Percentiles rank a stretch among this genome's conserved stretches.
phyloP scores from a whole-genome alignment of 53 echinoderm and acorn worm genomes.

The Echinometra lucunter region DNA sequence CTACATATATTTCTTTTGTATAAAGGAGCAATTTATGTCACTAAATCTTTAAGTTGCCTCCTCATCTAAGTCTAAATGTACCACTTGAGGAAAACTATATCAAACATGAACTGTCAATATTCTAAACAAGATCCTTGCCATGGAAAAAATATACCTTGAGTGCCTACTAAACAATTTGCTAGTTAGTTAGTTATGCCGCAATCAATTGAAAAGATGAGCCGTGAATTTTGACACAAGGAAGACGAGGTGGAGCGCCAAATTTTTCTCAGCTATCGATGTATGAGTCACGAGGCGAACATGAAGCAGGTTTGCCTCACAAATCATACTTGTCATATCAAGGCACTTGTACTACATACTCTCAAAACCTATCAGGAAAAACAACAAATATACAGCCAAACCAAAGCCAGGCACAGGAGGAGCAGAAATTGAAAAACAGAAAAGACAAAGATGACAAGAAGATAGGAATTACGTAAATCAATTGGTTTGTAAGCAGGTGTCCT shows the following conservation, averaged over 20 bases:
- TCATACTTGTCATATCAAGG: constrained; percentile 40
- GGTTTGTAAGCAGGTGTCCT: constrained; percentile 38
- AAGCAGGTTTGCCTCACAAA: background rate
- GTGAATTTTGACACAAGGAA: constrained; percentile 45
- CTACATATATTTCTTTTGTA: too few species aligned
- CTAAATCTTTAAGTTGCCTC: background rate
- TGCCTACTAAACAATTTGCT: background rate
- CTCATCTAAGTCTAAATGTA: background rate
- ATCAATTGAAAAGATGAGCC: constrained; percentile 48
- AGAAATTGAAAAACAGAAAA: background rate
- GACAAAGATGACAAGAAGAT: constrained; percentile 23
- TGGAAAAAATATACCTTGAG: background rate
- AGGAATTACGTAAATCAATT: constrained; percentile 59
- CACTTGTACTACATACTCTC: background rate
- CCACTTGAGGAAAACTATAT: background rate
- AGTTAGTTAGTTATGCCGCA: constrained; percentile 41
- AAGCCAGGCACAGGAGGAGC: background rate
- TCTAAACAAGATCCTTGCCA: background rate
- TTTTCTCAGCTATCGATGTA: constrained; percentile 29
- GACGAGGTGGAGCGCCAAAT: constrained; percentile 4
- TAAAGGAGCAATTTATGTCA: too few species aligned
- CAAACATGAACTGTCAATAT: background rate
- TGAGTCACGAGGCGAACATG: constrained; percentile 25
- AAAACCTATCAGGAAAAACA: background rate
- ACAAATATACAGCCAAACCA: background rate